Percentiles rank a stretch among this genome's conserved stretches.
Evolutionary conservation across 2,888 invertebrate species (phyloP).

Genomic region (Lycocerus yunnanus): DNA sequence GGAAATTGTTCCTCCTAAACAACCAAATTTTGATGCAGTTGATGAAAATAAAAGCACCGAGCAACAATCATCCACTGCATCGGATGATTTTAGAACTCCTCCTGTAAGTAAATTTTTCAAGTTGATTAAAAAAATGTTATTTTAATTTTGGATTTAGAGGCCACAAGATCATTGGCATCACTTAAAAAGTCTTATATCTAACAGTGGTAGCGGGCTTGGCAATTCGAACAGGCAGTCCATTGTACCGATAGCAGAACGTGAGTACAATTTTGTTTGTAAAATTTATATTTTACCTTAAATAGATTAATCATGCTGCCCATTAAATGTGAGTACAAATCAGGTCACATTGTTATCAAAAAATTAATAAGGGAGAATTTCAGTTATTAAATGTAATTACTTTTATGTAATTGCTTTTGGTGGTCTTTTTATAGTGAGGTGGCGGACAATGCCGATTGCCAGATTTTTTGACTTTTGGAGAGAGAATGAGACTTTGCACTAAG

Average conservation of each 20-base stretch:
- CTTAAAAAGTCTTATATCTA: conserved; percentile 58
- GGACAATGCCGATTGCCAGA: too few relatives aligned
- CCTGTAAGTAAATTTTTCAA: neutral
- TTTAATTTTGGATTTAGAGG: conserved; percentile 5
- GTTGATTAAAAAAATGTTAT: neutral
- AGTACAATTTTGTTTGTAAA: neutral
- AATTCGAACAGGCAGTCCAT: conserved; percentile 48
- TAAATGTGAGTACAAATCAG: too few relatives aligned
- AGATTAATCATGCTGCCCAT: too few relatives aligned
- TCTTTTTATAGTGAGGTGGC: too few relatives aligned
- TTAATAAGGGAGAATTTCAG: too few relatives aligned
- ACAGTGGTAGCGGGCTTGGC: conserved; percentile 48
- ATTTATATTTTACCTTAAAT: too few relatives aligned
- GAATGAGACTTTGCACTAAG: too few relatives aligned
- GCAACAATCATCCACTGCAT: neutral
- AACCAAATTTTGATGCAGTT: conserved; percentile 18
- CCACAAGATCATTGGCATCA: conserved; percentile 50
- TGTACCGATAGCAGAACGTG: conserved; percentile 41
- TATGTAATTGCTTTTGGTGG: too few relatives aligned
- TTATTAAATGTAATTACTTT: too few relatives aligned
- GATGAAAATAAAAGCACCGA: neutral
- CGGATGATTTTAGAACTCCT: neutral
- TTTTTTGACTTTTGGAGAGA: too few relatives aligned
- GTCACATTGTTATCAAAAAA: too few relatives aligned
- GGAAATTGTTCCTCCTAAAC: conserved; percentile 6